These are phyloP conservation scores for Holocentrus rufus DNA, from an alignment of 2,797 vertebrate species.

Conservation along the genomic window DNA sequence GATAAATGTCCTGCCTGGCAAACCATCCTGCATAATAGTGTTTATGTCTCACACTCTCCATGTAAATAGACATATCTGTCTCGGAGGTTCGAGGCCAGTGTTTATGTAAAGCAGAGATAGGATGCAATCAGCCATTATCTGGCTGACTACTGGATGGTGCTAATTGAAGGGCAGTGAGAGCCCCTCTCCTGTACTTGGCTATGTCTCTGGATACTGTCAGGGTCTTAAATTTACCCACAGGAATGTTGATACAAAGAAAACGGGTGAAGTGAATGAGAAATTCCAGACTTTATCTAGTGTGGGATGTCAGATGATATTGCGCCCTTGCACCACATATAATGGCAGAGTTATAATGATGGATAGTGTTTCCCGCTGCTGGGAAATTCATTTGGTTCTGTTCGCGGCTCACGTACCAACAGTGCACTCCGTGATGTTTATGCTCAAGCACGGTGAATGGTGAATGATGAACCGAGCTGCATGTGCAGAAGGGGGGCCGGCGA, in stretches of 20 bases:
- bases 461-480: constrained; percentile 25
- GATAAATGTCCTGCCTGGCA: constrained; percentile 32
- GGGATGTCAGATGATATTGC: constrained; percentile 56
- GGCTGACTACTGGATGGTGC: constrained; percentile 67
- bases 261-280: constrained; percentile 47
- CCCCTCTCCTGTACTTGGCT: constrained; percentile 57
- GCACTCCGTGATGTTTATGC: constrained; percentile 12
- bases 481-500: constrained; percentile 11
- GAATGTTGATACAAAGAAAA: constrained; percentile 66
- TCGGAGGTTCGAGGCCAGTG: constrained; percentile 61
- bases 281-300: constrained; percentile 60
- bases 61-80: constrained; percentile 66
- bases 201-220: constrained; percentile 76
- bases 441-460: neutral
- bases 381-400: constrained; percentile 10
- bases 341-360: constrained; percentile 38
- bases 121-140: constrained; percentile 70
- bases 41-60: constrained; percentile 64
- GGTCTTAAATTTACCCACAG: constrained; percentile 56
- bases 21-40: constrained; percentile 37
- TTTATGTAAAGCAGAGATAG: constrained; percentile 77
- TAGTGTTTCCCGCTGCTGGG: constrained; percentile 22
- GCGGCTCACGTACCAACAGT: neutral
- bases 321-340: constrained; percentile 35
- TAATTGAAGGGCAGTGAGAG: constrained; percentile 76